phyloP scores from a whole-genome alignment of 2,113 vertebrate species.

The Epinephelus lanceolatus region DNA sequence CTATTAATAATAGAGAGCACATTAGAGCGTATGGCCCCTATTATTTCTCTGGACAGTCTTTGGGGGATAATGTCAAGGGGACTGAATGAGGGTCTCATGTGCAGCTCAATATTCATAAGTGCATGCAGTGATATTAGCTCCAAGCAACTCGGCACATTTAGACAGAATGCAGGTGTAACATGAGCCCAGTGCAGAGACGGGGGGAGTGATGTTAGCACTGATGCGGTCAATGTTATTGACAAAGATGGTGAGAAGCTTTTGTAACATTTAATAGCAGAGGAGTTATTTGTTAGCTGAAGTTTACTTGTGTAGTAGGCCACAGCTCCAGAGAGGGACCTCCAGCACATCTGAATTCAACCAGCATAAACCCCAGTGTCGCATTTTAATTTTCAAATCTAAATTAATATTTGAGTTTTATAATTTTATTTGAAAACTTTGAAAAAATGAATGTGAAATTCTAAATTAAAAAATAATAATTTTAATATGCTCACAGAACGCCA shows the following conservation, averaged over 20 bases:
- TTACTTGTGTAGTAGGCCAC: not conserved
- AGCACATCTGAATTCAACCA: no score
- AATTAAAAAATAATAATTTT: no score
- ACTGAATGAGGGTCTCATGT: not conserved
- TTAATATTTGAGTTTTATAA: no score
- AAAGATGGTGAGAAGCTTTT: not conserved
- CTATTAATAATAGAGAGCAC: conserved; percentile 61
- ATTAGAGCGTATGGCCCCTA: conserved; percentile 50
- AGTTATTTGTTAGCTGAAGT: not conserved
- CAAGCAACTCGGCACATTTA: conserved; percentile 44
- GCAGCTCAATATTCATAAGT: conserved; percentile 53
- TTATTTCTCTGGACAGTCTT: conserved; percentile 60
- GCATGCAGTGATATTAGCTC: conserved; percentile 43
- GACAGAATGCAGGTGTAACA: conserved; percentile 30
- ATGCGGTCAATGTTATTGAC: not conserved
- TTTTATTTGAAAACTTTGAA: no score
- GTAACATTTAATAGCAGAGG: not conserved
- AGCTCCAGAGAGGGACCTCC: no score
- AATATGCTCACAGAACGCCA: no score
- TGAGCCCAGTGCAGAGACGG: conserved; percentile 18
- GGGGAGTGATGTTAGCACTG: not conserved
- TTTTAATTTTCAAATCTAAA: no score
- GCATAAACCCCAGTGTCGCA: no score
- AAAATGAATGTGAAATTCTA: no score
- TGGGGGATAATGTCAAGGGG: conserved; percentile 41